Conservation (phyloP, 2,797 vertebrate species). For the Malurus leucopterus region DNA sequence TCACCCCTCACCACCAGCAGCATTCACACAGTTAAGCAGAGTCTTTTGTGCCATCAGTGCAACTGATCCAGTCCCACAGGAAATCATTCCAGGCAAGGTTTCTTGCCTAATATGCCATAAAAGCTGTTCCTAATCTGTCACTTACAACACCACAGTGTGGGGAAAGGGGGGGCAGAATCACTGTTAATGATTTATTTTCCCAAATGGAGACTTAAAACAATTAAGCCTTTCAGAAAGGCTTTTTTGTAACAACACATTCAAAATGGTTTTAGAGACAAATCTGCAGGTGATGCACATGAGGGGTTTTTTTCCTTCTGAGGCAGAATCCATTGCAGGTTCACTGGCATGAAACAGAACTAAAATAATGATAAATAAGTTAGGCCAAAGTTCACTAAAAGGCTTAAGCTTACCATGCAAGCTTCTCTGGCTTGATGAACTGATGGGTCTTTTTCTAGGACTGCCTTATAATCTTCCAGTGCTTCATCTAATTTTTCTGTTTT, state of each 20-base stretch:
- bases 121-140: conserved; percentile 37
- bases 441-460: conserved; percentile 84
- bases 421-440: conserved; percentile 79
- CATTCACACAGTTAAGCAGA: background rate
- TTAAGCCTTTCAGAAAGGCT: background rate
- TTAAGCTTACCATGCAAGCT: conserved; percentile 86
- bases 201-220: background rate
- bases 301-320: background rate
- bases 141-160: background rate
- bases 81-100: conserved; percentile 30
- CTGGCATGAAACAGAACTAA: background rate
- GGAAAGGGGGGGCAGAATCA: background rate
- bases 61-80: conserved; percentile 28
- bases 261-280: background rate
- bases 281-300: background rate
- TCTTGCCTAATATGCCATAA: conserved; percentile 32
- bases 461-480: conserved; percentile 91
- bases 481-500: conserved; percentile 93
- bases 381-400: background rate
- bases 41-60: background rate
- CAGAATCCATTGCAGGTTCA: background rate
- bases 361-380: background rate
- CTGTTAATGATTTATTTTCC: background rate
- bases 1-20: background rate
- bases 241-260: background rate